Evolutionary conservation across 2,888 invertebrate species (phyloP), one percentile per base, ranked within the genome.

Genomic region (Dromius quadrimaculatus): DNA sequence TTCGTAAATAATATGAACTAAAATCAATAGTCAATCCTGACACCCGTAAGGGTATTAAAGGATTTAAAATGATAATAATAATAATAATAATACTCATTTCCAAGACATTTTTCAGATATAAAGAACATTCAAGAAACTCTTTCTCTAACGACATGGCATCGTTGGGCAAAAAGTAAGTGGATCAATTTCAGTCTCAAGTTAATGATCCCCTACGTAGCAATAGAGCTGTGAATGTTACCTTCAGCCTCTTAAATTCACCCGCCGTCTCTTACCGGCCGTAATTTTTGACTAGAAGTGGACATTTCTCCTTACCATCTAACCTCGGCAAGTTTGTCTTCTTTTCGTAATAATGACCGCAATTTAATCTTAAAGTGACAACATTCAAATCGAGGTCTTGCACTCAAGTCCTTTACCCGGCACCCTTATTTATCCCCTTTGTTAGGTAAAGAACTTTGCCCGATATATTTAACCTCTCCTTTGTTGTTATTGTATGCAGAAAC

Each of bases 311-410:
- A 2, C 15, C 41, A 41, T 6, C 15, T 1, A 41, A 41, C 41
- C 15, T 41, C 38, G 15, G 6, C 13, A 38, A 38, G 15, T 41
- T 41, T 6, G 11, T 1, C 41, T 47, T 20, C 43, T 11, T 22
- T 47, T 11, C 36, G 34, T 59, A 59, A 59, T 59, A 36, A 59
- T 59, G 36, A 59, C 15, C 20, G 34, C 36, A 59, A 34, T 59
- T 59, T 36, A 59, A 59, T 36, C 36, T 59, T 15, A n/a, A n/a
- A n/a, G n/a, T n/a, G n/a, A n/a, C n/a, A n/a, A n/a, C n/a, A n/a
- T n/a, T n/a, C n/a, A n/a, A n/a, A n/a, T n/a, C n/a, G n/a, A n/a
- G n/a, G n/a, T n/a, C n/a, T n/a, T n/a, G n/a, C n/a, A n/a, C n/a
- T n/a, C n/a, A n/a, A n/a, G n/a, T n/a, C n/a, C n/a, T n/a, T n/a